Evolutionary conservation across 2,797 vertebrate species (phyloP), one percentile per base, ranked within the genome.

Genomic region (Craterocephalus amniculus): DNA sequence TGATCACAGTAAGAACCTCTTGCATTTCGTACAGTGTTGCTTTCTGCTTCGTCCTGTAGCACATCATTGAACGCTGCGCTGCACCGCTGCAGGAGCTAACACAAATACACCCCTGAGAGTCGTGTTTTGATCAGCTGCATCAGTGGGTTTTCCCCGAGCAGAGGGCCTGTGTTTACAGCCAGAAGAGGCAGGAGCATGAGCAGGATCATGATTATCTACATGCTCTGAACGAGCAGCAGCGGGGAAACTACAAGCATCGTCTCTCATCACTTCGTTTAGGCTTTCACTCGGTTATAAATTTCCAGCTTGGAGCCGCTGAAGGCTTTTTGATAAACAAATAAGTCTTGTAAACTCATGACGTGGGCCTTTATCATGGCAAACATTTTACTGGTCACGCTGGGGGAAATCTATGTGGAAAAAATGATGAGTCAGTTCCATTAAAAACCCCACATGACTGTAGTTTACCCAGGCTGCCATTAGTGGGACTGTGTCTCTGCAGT

Each of bases 91-190:
- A 4, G 43, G 43, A 45, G 20, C 20, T 8, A n/a, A 45, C 8
- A 65, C 32, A 48, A 64, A 63, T 34, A 22, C 18, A 0, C 63
- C 36, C 58, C 36, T 9, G 58, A 58, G 67, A 73, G 49, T 63
- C 54, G 70, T 26, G 20, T 22, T 54, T 16, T 11, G 49, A 51
- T 51, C 49, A 51, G 48, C 24, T 24, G 48, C 22, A 51, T 51
- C 48, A 54, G 61, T 51, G 65, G 51, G 45, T 54, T 71, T 81
- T 60, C 64, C 67, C 51, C 16, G 45, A 10, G 29, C 12, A 11
- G 11, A 31, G 43, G 3, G 24, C 27, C 18, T 3, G 16, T 48
- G 56, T 76, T 79, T 74, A 77, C 36, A 70, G 36, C 54, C 43
- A 29, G 29, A 32, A 6, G 59, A 68, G 43, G 29, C 4, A 4